Conservation (phyloP, 2,797 vertebrate species). For the Lutjanus argentimaculatus region DNA sequence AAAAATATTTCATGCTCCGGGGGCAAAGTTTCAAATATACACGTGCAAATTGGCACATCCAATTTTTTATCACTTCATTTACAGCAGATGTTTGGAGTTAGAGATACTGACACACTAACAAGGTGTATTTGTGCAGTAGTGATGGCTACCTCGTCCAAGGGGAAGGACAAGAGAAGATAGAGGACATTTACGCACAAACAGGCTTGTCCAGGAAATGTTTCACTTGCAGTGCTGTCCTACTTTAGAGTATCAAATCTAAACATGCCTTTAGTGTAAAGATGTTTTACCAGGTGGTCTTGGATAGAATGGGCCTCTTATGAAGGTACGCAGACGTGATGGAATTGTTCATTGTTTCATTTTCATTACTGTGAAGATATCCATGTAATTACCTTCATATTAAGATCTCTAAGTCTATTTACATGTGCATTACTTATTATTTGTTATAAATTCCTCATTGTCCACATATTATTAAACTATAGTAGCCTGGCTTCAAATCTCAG, state of each 20-base stretch:
- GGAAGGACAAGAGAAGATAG: not conserved
- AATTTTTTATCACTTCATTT: conserved; percentile 1
- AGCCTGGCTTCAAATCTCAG: not conserved
- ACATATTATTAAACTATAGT: not conserved
- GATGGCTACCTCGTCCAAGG: not conserved
- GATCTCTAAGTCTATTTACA: not conserved
- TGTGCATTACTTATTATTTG: not conserved
- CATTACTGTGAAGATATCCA: not conserved
- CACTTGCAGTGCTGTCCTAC: not conserved
- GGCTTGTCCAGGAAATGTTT: not conserved
- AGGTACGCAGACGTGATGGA: not conserved
- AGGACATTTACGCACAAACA: not conserved
- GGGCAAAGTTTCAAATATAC: not conserved
- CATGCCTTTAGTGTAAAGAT: not conserved
- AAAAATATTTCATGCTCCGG: not conserved
- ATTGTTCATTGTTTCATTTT: not conserved
- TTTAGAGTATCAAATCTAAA: not conserved
- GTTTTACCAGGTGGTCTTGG: not conserved
- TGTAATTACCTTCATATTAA: conserved; percentile 2
- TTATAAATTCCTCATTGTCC: not conserved
- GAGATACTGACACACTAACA: conserved; percentile 21
- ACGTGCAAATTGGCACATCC: not conserved
- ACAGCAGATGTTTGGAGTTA: not conserved
- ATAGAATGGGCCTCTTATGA: not conserved
- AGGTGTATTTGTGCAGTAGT: conserved; percentile 6